Evolutionary conservation across 92 coral and sea anemone genomes (phyloP).

Genomic region (Epizoanthus rinbou): DNA sequence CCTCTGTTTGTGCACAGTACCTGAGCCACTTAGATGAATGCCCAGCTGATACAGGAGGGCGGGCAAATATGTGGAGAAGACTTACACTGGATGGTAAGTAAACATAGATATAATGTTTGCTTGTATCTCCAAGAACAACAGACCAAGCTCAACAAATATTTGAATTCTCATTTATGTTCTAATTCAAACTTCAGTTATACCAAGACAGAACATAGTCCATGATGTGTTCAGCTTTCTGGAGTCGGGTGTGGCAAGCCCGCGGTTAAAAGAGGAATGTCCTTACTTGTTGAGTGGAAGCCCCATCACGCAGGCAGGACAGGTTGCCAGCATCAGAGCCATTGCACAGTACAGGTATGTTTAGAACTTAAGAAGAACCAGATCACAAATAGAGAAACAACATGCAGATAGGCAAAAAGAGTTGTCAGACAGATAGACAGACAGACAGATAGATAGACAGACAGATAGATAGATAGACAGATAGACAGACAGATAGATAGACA

Average conservation of each 20-base stretch:
- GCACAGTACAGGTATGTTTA: slow-evolving; percentile 65
- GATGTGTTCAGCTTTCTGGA: slow-evolving; percentile 87
- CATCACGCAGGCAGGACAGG: slow-evolving; percentile 81
- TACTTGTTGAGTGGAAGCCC: slow-evolving; percentile 70
- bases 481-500: too few relatives aligned
- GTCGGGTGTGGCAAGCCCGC: slow-evolving; percentile 76
- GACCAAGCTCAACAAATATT: neutral
- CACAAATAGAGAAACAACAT: neutral
- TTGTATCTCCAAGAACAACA: neutral
- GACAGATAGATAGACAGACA: too few relatives aligned
- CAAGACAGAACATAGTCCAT: slow-evolving; percentile 91
- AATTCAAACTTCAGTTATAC: slow-evolving; percentile 67
- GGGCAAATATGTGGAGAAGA: slow-evolving; percentile 92
- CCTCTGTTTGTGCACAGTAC: slow-evolving; percentile 53
- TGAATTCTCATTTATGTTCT: neutral
- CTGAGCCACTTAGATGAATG: slow-evolving; percentile 90
- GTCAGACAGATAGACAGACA: too few relatives aligned
- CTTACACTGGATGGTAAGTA: slow-evolving; percentile 86
- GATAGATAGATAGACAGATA: too few relatives aligned
- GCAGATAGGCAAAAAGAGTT: too few relatives aligned
- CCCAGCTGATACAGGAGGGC: slow-evolving; percentile 93
- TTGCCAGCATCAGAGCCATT: slow-evolving; percentile 73
- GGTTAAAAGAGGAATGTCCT: slow-evolving; percentile 82
- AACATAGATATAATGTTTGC: too few relatives aligned
- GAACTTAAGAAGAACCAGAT: neutral